Base-by-base conservation (phyloP, 2,888 invertebrate genomes). In the Nebria salina region DNA sequence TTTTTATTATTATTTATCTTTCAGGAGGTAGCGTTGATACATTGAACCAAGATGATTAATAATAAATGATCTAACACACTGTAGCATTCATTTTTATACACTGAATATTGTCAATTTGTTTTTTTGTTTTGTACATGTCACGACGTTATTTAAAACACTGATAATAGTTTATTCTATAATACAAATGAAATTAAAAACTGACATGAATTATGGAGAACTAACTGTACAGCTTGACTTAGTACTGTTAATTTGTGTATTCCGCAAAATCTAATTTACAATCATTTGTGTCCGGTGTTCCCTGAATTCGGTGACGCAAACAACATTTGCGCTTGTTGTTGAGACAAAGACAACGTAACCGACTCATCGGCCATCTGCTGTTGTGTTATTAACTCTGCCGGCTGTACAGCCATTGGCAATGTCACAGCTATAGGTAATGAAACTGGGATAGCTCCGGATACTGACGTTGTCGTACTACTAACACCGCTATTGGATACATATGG, bases 391-490 rank as follows among this genome's bases (percentile, higher is more conserved):
- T 84, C 78, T 7, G 76, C 76, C n/a, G 83, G 70, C 0, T 82
- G 80, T 20, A 83, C 74, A 15, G 81, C 75, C 41, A 78, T 81
- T 13, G 84, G 83, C 8, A 83, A 81, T 73, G 83, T 84, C 6
- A 85, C 76, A 42, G 85, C 84, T 66, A 85, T 75, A 11, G 86
- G 84, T 68, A 86, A 80, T 66, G 85, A 79, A 34, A 86, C 84
- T 79, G 84, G 86, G 34, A 66, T 15, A 72, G 86, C 78, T 86
- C 86, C 82, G 11, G 85, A 75, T 26, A 82, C 78, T 2, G 86
- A 83, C 43, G 86, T 85, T 13, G 89, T 89, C 65, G 88, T 89
- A 83, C 88, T 89, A 82, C 88, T 89, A 1, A 88, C 88, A 9
- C 87, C 85, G 26, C 86, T 86, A 13, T 87, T 83, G 83, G 85